Evolutionary conservation across 1,140 invertebrate genomes (phyloP).

Genomic region (Saccostrea echinata): DNA sequence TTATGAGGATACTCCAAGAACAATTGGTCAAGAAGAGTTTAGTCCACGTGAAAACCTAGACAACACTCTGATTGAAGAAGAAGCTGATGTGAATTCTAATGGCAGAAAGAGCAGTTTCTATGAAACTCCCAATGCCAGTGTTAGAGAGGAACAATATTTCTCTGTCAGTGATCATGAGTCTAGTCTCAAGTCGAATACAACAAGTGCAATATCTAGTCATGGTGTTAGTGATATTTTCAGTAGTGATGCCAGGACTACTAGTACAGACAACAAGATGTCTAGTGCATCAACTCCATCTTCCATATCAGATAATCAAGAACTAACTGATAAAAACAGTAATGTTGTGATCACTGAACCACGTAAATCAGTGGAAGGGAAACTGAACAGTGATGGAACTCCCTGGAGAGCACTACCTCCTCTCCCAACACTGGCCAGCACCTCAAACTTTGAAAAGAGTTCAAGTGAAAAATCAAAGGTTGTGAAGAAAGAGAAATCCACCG

Average conservation of each 20-base stretch:
- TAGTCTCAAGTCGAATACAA: background rate
- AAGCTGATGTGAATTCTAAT: background rate
- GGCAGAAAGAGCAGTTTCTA: slow-evolving; percentile 67
- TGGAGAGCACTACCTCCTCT: slow-evolving; percentile 46
- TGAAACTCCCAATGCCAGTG: slow-evolving; percentile 68
- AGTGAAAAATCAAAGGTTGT: slow-evolving; percentile 30
- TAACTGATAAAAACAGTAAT: slow-evolving; percentile 7
- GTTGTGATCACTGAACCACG: background rate
- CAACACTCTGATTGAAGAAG: slow-evolving; percentile 60
- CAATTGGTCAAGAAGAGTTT: slow-evolving; percentile 6
- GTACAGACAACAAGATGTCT: background rate
- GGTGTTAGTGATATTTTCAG: background rate
- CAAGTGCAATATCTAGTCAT: slow-evolving; percentile 17
- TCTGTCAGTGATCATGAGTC: slow-evolving; percentile 42
- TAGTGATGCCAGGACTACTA: slow-evolving; percentile 15
- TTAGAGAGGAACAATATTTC: slow-evolving; percentile 56
- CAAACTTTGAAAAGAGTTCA: slow-evolving; percentile 7
- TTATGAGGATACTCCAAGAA: slow-evolving; percentile 25
- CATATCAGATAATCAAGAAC: slow-evolving; percentile 6
- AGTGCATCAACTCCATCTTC: background rate
- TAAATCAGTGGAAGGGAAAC: background rate
- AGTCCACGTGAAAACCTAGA: slow-evolving; percentile 56
- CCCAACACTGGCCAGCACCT: background rate
- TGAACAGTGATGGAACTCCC: slow-evolving; percentile 50
- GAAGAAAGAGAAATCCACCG: slow-evolving; percentile 16